Percentiles rank a stretch among this genome's conserved stretches.
phyloP scores from a whole-genome alignment of 2,113 vertebrate genomes.

The Castor canadensis region DNA sequence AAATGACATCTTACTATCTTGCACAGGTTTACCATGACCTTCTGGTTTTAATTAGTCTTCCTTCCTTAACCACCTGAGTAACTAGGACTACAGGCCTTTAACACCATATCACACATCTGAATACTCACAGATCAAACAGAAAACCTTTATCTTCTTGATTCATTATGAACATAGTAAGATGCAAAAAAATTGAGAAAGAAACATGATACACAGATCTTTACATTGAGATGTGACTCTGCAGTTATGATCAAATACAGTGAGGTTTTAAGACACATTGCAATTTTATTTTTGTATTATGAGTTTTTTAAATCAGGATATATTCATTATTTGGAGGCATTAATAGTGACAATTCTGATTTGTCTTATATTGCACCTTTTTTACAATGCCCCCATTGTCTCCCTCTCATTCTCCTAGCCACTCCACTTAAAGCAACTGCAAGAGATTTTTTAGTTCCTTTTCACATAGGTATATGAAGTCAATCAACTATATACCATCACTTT shows the following conservation, averaged over 20 bases:
- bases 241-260: not conserved
- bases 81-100: rapidly evolving
- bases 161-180: not conserved
- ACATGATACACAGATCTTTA: not conserved
- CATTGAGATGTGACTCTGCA: not conserved
- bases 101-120: not conserved
- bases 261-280: not conserved
- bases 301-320: too few species aligned
- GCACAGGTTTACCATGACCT: rapidly evolving
- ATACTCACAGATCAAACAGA: not conserved
- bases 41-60: rapidly evolving
- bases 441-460: too few species aligned
- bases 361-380: too few species aligned
- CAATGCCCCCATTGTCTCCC: too few species aligned
- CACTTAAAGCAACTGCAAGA: too few species aligned
- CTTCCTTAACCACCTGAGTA: too few species aligned
- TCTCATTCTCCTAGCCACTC: not conserved
- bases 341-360: too few species aligned
- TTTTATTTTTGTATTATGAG: too few species aligned
- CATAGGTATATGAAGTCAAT: too few species aligned
- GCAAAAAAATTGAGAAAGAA: not conserved
- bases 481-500: too few species aligned
- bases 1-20: not conserved
- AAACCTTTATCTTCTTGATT: not conserved
- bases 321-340: too few species aligned